phyloP scores from a whole-genome alignment of 2,113 vertebrate species.

The Acrocephalus arundinaceus region DNA sequence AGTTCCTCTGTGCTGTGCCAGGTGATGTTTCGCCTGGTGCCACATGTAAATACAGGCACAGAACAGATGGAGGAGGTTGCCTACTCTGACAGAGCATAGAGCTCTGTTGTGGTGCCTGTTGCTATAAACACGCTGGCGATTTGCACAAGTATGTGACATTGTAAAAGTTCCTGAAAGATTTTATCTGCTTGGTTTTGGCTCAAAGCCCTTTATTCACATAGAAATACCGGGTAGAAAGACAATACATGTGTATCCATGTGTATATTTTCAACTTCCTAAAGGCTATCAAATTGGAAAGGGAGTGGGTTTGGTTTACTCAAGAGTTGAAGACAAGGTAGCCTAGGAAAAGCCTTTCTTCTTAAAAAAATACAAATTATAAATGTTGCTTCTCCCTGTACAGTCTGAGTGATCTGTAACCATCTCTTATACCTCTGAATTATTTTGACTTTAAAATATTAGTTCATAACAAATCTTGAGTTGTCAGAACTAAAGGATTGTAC shows the following conservation, averaged over 20 bases:
- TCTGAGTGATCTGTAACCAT: neutral
- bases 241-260: slow-evolving; percentile 38
- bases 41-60: neutral
- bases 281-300: slow-evolving; percentile 27
- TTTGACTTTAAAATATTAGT: slow-evolving; percentile 14
- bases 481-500: neutral
- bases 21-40: neutral
- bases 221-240: slow-evolving; percentile 67
- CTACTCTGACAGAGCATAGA: slow-evolving; percentile 62
- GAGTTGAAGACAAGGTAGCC: slow-evolving; percentile 10
- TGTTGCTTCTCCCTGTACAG: neutral
- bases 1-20: slow-evolving; percentile 12
- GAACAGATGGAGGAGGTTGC: neutral
- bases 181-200: slow-evolving; percentile 85
- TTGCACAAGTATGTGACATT: slow-evolving; percentile 89
- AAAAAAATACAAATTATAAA: neutral
- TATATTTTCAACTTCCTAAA: slow-evolving; percentile 57
- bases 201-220: slow-evolving; percentile 65
- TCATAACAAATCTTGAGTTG: slow-evolving; percentile 1
- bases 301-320: slow-evolving; percentile 47
- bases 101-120: slow-evolving; percentile 91
- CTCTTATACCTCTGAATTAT: neutral
- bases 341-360: slow-evolving; percentile 14
- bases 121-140: slow-evolving; percentile 93
- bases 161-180: slow-evolving; percentile 92